phyloP scores from a whole-genome alignment of 2,888 invertebrate genomes.

The Plagodis dolabraria region DNA sequence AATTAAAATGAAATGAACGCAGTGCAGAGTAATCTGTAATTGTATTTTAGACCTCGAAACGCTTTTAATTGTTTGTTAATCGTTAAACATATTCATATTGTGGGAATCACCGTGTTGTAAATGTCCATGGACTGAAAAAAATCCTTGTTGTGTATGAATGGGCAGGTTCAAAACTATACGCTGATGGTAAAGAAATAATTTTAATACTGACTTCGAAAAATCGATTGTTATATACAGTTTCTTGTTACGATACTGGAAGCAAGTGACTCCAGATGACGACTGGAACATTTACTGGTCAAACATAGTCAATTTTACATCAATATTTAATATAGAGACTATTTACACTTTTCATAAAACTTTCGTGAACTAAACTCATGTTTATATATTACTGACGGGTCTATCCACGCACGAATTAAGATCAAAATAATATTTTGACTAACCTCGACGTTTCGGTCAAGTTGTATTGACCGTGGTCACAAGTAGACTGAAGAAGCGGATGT shows the following conservation, averaged over 20 bases:
- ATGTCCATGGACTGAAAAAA: constrained; percentile 79
- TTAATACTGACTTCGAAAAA: constrained; percentile 62
- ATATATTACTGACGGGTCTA: no score
- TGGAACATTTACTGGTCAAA: constrained; percentile 98
- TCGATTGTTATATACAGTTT: constrained; percentile 59
- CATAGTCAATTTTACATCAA: constrained; percentile 93
- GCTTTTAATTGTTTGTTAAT: constrained; percentile 1
- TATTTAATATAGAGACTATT: no score
- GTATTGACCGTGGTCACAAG: no score
- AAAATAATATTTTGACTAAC: no score
- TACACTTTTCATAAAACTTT: no score
- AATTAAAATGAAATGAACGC: no score
- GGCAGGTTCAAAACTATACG: constrained; percentile 40
- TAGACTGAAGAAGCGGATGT: no score
- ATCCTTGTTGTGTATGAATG: constrained; percentile 82
- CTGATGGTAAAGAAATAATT: constrained; percentile 85
- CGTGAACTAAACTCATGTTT: no score
- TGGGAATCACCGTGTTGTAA: neutral
- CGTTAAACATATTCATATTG: neutral
- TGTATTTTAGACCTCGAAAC: constrained; percentile 9
- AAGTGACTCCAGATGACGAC: constrained; percentile 93
- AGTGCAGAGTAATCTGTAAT: constrained; percentile 5
- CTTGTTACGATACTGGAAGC: constrained; percentile 86
- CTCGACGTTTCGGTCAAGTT: no score
- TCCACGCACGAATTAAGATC: no score